A percentile compares a stretch with the other conserved stretches of the same genome.
These are phyloP conservation scores for Haliclona indistincta DNA, from an alignment of 37 sponge, comb jelly and placozoan genomes.

Conservation along the genomic window DNA sequence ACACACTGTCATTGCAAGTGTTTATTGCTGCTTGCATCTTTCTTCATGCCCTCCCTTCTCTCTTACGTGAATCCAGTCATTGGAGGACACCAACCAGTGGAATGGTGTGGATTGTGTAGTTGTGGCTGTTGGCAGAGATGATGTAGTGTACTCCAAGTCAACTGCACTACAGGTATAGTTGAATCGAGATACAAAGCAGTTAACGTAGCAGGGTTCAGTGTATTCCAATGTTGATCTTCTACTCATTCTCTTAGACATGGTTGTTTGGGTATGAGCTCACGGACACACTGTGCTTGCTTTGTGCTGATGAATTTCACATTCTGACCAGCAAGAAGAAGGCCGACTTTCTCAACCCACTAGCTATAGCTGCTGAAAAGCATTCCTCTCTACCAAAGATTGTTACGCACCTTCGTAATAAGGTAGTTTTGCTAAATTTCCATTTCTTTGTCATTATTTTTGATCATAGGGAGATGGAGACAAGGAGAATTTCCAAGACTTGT, in stretches of 20 bases:
- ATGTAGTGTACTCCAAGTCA: slow-evolving; percentile 90
- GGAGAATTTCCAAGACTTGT: slow-evolving; percentile 32
- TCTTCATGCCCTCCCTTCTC: not conserved
- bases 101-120: slow-evolving; percentile 67
- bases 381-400: slow-evolving; percentile 56
- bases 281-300: slow-evolving; percentile 87
- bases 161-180: slow-evolving; percentile 71
- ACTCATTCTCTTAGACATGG: slow-evolving; percentile 71
- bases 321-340: slow-evolving; percentile 92
- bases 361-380: slow-evolving; percentile 26
- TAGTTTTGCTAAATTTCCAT: slow-evolving; percentile 1
- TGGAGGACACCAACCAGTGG: slow-evolving; percentile 63
- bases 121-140: slow-evolving; percentile 82
- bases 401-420: slow-evolving; percentile 69
- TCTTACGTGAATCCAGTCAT: not conserved
- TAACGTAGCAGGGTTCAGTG: not conserved
- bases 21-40: not conserved
- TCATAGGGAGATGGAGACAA: slow-evolving; percentile 42
- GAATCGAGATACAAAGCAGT: not conserved
- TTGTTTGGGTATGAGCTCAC: slow-evolving; percentile 96
- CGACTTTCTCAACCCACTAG: slow-evolving; percentile 85
- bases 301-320: slow-evolving; percentile 73
- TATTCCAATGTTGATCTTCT: not conserved
- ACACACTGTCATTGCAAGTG: not conserved
- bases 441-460: not conserved